phyloP scores from a whole-genome alignment of 1,140 invertebrate genomes.

The Linepithema humile region DNA sequence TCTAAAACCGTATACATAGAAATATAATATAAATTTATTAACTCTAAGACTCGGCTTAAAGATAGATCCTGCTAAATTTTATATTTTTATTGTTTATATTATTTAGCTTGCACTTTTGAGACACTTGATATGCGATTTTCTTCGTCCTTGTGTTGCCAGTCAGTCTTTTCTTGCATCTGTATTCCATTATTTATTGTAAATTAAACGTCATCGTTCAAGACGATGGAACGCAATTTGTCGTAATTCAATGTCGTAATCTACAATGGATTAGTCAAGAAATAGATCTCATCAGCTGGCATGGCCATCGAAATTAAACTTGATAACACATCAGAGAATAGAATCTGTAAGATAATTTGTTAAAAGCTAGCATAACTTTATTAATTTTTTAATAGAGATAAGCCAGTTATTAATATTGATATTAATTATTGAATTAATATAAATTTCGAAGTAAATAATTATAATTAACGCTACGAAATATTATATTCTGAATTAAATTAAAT shows the following conservation, averaged over 20 bases:
- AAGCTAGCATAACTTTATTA: not conserved
- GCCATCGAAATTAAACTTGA: constrained; percentile 73
- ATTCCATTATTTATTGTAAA: not conserved
- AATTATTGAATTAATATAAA: no score
- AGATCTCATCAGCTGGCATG: constrained; percentile 47
- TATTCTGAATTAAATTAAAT: no score
- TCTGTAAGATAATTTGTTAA: constrained; percentile 61
- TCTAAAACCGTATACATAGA: no score
- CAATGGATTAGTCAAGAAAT: constrained; percentile 17
- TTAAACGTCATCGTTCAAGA: not conserved
- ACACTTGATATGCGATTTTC: constrained; percentile 1
- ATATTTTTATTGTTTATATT: not conserved
- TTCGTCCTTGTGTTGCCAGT: not conserved
- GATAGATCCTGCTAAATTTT: no score
- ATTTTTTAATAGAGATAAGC: no score
- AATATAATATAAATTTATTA: no score
- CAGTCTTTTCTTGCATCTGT: constrained; percentile 25
- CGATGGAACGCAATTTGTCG: not conserved
- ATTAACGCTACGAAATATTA: no score
- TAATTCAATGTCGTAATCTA: constrained; percentile 1
- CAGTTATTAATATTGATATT: no score
- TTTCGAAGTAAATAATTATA: no score
- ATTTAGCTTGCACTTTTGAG: no score
- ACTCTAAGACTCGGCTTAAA: no score
- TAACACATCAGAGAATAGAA: constrained; percentile 70